phyloP scores from a whole-genome alignment of 2,888 invertebrate species.

The Eurytoma californica region DNA sequence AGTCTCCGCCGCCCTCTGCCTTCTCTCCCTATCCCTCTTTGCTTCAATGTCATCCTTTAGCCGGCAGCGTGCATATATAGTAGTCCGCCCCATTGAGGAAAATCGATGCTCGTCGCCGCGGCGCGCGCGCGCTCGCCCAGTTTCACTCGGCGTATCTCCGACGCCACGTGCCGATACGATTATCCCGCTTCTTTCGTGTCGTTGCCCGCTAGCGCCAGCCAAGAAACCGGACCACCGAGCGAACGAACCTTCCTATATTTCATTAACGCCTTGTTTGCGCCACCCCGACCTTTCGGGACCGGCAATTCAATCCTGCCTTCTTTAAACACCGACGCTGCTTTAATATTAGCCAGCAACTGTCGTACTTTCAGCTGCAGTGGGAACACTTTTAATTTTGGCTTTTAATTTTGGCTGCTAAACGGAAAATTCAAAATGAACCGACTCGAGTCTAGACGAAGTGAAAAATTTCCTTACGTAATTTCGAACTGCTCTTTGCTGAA shows the following conservation, averaged over 20 bases:
- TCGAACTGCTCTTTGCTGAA: slow-evolving; percentile 18
- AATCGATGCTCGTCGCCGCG: slow-evolving; percentile 48
- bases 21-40: background rate
- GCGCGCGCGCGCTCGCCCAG: slow-evolving; percentile 35
- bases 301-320: no score
- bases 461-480: slow-evolving; percentile 28
- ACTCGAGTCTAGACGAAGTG: slow-evolving; percentile 10
- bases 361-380: no score
- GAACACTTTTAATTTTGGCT: no score
- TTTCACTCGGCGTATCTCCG: slow-evolving; percentile 7
- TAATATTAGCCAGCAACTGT: no score
- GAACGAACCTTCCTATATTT: no score
- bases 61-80: background rate
- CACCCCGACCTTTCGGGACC: no score
- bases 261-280: no score
- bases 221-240: no score
- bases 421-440: background rate
- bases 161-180: slow-evolving; percentile 46
- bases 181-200: slow-evolving; percentile 12
- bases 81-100: slow-evolving; percentile 48
- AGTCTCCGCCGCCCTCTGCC: slow-evolving; percentile 40
- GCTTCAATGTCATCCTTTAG: slow-evolving; percentile 42
- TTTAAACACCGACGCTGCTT: no score
- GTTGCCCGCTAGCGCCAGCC: slow-evolving; percentile 1
- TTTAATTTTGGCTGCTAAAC: no score